Conservation (phyloP, 2,797 vertebrate genomes). For the Macrochelys suwanniensis region DNA sequence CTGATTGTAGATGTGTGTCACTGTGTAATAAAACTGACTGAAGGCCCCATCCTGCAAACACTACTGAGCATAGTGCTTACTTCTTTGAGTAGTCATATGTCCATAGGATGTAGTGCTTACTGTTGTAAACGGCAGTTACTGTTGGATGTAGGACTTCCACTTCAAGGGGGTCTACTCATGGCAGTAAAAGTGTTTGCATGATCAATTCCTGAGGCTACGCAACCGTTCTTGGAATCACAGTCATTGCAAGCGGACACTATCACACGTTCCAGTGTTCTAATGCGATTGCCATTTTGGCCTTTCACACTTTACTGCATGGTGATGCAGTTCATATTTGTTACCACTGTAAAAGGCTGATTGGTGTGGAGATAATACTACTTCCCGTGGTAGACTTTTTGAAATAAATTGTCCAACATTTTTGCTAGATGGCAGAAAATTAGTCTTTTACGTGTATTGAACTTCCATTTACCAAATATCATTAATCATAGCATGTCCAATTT, state of each 20-base stretch:
- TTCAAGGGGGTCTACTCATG: background rate
- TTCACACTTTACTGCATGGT: accelerated
- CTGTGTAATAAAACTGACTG: background rate
- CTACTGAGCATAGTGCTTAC: background rate
- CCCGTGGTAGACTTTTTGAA: background rate
- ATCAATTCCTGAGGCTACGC: background rate
- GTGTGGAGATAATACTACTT: background rate
- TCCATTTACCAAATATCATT: background rate
- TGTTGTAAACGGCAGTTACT: background rate
- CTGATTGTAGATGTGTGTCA: background rate
- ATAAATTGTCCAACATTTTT: background rate
- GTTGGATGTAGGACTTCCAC: background rate
- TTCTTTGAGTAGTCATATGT: background rate
- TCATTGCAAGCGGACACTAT: background rate
- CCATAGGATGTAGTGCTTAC: background rate
- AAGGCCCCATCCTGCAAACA: background rate
- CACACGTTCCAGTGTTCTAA: background rate
- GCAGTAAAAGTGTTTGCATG: background rate
- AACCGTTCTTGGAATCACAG: background rate
- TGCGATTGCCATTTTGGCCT: accelerated
- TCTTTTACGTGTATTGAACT: background rate
- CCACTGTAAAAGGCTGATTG: background rate
- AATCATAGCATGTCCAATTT: background rate
- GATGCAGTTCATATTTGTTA: background rate
- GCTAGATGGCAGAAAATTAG: background rate